Evolutionary conservation across 2,888 invertebrate species (phyloP), one percentile per base, ranked within the genome.

Genomic region (Spatulosminthurus flaviceps): DNA sequence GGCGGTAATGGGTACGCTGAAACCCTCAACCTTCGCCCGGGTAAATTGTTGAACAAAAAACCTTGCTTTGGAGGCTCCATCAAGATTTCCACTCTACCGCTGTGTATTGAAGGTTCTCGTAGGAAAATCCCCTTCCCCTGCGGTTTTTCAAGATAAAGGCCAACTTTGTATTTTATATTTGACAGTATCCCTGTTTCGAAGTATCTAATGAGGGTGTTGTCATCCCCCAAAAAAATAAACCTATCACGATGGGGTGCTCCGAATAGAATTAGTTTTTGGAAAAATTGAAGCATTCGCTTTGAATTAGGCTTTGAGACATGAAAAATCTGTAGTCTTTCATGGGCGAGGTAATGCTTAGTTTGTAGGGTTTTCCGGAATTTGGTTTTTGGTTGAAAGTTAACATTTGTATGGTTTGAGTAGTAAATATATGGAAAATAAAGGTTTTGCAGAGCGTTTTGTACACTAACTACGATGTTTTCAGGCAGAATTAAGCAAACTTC

Each of bases 171-270:
- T 13, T 60, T 60, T 5, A 60, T 7, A 4, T 13, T 21, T 21
- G 60, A 24, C 11, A 72, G 1, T 16, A 51, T 22, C 2, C 21
- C 11, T 1, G 19, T 21, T n/a, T 51, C n/a, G 0, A 51, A 19
- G 21, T 21, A 16, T 22, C 26, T 0, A 0, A 21, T 16, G n/a
- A 74, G 74, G 21, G 13, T 28, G 13, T 61, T 28, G 0, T n/a
- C 7, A 2, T 61, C 1, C 0, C 61, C 74, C 5, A 61, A 1
- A n/a, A 74, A 74, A 11, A 74, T 74, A 7, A 74, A 61, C 1
- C 60, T 28, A 60, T 74, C 74, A n/a, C 74, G 74, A 24, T 74
- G 74, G 1, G 74, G 61, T 1, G 29, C 16, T 19, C 61, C 74
- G 61, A 74, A 24, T 1, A 19, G 13, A 9, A 16, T 2, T 2